These are phyloP conservation scores for Hesperophylax magnus DNA, from an alignment of 1,140 invertebrate species.

Conservation along the genomic window DNA sequence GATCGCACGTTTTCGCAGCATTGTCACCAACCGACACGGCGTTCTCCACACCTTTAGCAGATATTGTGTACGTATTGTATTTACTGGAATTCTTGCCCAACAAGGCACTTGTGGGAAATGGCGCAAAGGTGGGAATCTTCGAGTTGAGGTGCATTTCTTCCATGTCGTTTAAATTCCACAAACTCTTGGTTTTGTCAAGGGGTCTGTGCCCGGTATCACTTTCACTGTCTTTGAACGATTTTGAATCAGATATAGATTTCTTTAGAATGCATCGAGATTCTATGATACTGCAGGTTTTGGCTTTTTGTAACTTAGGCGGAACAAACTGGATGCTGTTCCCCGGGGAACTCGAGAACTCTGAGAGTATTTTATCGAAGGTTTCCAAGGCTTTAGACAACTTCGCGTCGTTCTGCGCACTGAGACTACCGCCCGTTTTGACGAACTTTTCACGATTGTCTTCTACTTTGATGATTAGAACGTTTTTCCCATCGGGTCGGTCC, in stretches of 20 bases:
- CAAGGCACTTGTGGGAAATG: conserved; percentile 59
- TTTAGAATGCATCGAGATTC: conserved; percentile 75
- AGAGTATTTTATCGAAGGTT: conserved; percentile 76
- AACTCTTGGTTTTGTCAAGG: conserved; percentile 69
- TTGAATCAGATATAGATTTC: conserved; percentile 60
- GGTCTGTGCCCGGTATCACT: conserved; percentile 65
- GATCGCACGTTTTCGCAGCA: conserved; percentile 64
- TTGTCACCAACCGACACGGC: conserved; percentile 55
- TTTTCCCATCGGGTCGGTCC: conserved; percentile 36
- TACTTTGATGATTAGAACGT: conserved; percentile 57
- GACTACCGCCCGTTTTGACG: not conserved
- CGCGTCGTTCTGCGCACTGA: conserved; percentile 61
- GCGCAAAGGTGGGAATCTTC: conserved; percentile 63
- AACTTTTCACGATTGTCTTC: conserved; percentile 3
- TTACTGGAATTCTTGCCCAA: conserved; percentile 64
- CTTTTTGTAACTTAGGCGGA: conserved; percentile 72
- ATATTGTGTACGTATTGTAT: conserved; percentile 69
- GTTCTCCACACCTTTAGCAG: conserved; percentile 61
- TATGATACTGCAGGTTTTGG: conserved; percentile 76
- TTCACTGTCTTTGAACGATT: conserved; percentile 63
- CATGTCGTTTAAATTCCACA: conserved; percentile 72
- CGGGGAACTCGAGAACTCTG: conserved; percentile 63
- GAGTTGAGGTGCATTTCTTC: conserved; percentile 65
- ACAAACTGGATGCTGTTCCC: conserved; percentile 60
- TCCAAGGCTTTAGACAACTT: conserved; percentile 75